phyloP scores from a whole-genome alignment of 1,140 invertebrate genomes.

The Planococcus citri region DNA sequence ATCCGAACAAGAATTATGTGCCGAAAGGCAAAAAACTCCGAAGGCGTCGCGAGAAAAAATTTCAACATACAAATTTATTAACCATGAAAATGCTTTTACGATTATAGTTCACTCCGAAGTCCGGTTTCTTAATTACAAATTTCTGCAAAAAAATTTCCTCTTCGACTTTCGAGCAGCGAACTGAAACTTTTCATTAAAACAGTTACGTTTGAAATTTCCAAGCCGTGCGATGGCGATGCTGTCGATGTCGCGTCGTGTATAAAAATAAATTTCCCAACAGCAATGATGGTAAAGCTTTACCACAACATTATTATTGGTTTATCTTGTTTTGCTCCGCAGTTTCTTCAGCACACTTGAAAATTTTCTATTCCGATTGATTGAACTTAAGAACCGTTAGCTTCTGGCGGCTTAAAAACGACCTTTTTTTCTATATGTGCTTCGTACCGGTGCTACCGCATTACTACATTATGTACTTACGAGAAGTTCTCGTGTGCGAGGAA shows the following conservation, averaged over 20 bases:
- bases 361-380: background rate
- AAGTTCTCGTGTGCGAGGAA: background rate
- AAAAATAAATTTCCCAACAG: no score
- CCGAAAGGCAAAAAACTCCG: background rate
- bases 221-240: no score
- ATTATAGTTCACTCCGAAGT: background rate
- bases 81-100: background rate
- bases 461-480: no score
- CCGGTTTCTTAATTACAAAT: background rate
- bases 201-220: background rate
- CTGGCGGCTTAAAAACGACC: slow-evolving; percentile 1
- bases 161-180: no score
- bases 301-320: background rate
- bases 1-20: background rate
- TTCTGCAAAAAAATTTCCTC: background rate
- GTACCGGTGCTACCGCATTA: no score
- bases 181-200: background rate
- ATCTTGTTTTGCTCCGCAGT: background rate
- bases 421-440: background rate
- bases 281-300: background rate
- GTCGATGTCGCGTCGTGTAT: no score
- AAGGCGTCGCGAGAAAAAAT: background rate
- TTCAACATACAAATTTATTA: background rate
- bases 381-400: background rate
- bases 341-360: background rate